Evolutionary conservation across 2,113 vertebrate genomes (phyloP).

Genomic region (Chroicocephalus ridibundus): DNA sequence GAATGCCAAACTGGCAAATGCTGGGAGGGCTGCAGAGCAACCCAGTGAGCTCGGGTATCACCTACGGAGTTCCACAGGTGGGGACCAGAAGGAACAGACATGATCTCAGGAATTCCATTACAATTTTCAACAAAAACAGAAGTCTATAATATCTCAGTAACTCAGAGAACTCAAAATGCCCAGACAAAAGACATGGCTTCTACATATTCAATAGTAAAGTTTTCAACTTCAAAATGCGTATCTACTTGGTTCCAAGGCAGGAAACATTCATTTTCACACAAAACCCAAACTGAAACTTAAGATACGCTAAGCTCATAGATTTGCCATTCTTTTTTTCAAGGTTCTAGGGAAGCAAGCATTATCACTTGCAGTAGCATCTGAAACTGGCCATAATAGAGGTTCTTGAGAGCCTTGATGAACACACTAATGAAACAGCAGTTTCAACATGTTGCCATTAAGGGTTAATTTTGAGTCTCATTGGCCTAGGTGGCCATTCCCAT

Average conservation of each 20-base stretch:
- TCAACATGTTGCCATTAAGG: background rate
- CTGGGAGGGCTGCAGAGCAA: background rate
- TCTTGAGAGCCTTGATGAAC: background rate
- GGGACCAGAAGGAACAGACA: background rate
- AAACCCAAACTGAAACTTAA: background rate
- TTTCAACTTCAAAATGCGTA: accelerated
- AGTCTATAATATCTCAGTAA: background rate
- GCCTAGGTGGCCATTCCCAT: slow-evolving; percentile 25
- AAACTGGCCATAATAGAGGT: background rate
- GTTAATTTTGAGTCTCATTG: slow-evolving; percentile 26
- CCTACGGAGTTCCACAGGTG: background rate
- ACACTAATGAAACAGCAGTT: background rate
- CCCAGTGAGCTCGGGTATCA: background rate
- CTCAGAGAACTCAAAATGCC: background rate
- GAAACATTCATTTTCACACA: background rate
- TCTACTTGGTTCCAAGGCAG: background rate
- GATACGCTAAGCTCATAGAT: background rate
- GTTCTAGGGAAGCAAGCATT: background rate
- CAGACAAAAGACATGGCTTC: background rate
- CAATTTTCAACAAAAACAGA: background rate
- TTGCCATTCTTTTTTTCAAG: background rate
- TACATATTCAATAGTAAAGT: background rate
- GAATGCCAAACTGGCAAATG: accelerated
- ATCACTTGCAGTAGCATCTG: background rate
- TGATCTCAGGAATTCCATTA: background rate